These are phyloP conservation scores for Phyllostomus discolor DNA, from an alignment of 2,113 vertebrate species.

Conservation along the genomic window DNA sequence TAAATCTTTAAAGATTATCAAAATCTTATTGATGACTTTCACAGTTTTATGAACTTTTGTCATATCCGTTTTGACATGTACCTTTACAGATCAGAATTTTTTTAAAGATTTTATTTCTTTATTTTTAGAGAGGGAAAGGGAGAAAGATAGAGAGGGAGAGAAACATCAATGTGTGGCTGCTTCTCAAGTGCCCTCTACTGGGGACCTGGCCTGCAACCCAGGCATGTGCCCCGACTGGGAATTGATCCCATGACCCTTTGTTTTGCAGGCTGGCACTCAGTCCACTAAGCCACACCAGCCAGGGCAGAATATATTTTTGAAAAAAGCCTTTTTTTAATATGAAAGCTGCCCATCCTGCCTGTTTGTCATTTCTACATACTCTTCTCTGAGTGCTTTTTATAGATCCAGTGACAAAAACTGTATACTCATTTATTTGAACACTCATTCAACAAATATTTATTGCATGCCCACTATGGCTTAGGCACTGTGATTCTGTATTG, in stretches of 20 bases:
- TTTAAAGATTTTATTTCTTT: too few relatives aligned
- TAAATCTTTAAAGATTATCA: neutral
- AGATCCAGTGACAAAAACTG: neutral
- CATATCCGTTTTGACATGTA: neutral
- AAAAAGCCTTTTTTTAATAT: neutral
- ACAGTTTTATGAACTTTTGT: neutral
- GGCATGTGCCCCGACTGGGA: too few relatives aligned
- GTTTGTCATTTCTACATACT: neutral
- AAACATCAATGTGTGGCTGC: too few relatives aligned
- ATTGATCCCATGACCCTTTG: too few relatives aligned
- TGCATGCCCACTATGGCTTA: neutral
- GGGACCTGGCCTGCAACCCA: too few relatives aligned
- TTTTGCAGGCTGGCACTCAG: too few relatives aligned
- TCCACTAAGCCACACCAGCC: too few relatives aligned
- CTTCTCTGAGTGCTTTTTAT: neutral
- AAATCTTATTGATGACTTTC: neutral
- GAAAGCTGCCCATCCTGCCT: neutral
- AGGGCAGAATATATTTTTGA: neutral
- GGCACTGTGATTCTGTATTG: neutral
- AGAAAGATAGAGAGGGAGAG: too few relatives aligned
- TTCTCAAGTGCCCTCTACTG: too few relatives aligned
- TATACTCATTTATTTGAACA: neutral
- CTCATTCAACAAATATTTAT: neutral
- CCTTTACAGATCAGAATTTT: neutral
- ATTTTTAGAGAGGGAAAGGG: too few relatives aligned